These are phyloP conservation scores for Odocoileus virginianus DNA, from an alignment of 2,113 vertebrate genomes.

Conservation along the genomic window DNA sequence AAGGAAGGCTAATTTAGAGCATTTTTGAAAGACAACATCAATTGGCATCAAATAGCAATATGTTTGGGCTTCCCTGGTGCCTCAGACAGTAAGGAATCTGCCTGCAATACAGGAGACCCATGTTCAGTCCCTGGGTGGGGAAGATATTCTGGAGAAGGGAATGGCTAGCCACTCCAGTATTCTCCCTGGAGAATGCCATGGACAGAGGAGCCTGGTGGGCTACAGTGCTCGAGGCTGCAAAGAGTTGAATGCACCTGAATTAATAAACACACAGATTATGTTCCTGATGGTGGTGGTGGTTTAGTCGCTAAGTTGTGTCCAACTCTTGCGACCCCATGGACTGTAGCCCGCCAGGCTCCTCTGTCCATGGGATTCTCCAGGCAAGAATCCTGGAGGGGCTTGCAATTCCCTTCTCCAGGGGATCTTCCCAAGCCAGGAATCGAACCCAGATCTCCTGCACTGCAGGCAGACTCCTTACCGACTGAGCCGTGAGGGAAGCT, in stretches of 20 bases:
- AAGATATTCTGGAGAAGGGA: background rate
- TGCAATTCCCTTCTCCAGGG: background rate
- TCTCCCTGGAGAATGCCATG: background rate
- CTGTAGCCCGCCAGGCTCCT: background rate
- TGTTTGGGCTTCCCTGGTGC: background rate
- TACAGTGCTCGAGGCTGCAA: too few relatives aligned
- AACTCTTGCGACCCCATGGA: background rate
- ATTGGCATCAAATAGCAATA: background rate
- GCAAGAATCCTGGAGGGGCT: background rate
- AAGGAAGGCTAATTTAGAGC: background rate
- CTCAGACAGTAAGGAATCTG: background rate
- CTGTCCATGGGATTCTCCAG: background rate
- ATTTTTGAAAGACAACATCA: background rate
- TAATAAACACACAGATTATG: background rate
- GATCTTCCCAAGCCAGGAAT: background rate
- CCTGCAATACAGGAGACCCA: background rate
- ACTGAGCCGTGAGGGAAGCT: background rate
- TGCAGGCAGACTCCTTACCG: background rate
- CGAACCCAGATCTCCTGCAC: background rate
- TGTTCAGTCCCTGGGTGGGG: background rate
- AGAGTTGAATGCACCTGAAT: background rate
- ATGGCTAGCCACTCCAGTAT: background rate
- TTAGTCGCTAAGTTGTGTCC: rapidly evolving
- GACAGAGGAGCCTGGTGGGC: background rate
- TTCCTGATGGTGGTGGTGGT: background rate